Base-by-base conservation (phyloP, 2,113 vertebrate species). In the Marmota flaviventris region DNA sequence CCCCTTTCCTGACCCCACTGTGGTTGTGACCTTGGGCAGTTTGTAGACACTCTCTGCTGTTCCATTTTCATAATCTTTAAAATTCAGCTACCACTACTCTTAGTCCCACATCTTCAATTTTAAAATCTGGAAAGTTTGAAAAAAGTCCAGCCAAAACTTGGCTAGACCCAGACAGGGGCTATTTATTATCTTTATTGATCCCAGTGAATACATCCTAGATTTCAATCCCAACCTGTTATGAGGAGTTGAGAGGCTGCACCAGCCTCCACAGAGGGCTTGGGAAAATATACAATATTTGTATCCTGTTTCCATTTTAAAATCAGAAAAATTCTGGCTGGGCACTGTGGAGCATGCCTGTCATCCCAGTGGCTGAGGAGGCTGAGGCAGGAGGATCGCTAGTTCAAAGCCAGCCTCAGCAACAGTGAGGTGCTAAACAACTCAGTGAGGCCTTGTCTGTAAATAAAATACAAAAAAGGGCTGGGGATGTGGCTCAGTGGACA, bases 1-100 rank as follows among this genome's bases (percentile, higher is more conserved):
- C 10, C 7, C 4, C 7, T 2, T 29, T 51, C 8, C 63, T 77
- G 20, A 12, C 81, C 2, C 22, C 53, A 39, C 12, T 0, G 14
- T 0, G 3, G 0, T 12, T 0, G 0, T 32, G 58, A 70, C 9
- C 24, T 29, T 45, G 77, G 48, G 14, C 24, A 4, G 24, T 37
- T 27, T 10, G 8, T 1, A 9, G 18, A n/a, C 12, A 32, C 9
- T 65, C 48, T 24, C 20, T 32, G 32, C 1, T 34, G 13, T 27
- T 81, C 32, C 32, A 29, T 22, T 61, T 86, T 24, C 18, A 42
- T 39, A 42, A 69, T 39, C 39, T 87, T 1, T 86, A 61, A 86
- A 69, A 20, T 13, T 61, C 8, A 8, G 8, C 16, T 29, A 34
- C 14, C 34, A 3, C 56, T 48, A 24, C 37, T 16, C 8, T 20